phyloP scores from a whole-genome alignment of 1,140 invertebrate genomes.

The Andricus grossulariae region DNA sequence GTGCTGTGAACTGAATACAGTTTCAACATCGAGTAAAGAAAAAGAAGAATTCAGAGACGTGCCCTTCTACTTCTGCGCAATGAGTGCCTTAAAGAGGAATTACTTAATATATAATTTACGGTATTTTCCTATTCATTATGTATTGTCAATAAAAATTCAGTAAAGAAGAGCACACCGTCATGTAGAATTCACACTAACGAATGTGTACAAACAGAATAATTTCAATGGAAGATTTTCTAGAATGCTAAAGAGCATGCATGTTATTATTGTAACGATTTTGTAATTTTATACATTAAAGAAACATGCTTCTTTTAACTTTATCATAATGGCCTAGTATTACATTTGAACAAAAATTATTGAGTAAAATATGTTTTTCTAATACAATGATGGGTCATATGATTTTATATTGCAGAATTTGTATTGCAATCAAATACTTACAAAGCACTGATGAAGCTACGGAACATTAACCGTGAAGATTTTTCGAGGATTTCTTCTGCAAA shows the following conservation, averaged over 20 bases:
- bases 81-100: neutral
- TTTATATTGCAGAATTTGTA: neutral
- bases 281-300: no score
- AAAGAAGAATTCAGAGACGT: constrained; percentile 14
- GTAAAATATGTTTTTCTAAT: neutral
- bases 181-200: no score
- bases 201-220: no score
- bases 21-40: constrained; percentile 47
- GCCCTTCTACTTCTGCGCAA: constrained; percentile 12
- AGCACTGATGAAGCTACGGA: neutral
- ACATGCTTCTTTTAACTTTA: no score
- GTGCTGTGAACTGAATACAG: constrained; percentile 39
- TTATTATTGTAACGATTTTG: no score
- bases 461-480: neutral
- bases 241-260: no score
- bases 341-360: neutral
- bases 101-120: neutral
- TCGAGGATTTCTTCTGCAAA: neutral
- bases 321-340: no score
- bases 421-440: neutral
- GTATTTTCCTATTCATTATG: no score
- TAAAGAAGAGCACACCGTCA: no score
- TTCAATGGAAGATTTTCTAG: no score
- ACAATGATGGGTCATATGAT: neutral
- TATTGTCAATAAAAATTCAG: no score